Percentiles rank a stretch among this genome's conserved stretches.
Evolutionary conservation across 2,113 vertebrate species (phyloP).

Genomic region (Megaceryle torquata): DNA sequence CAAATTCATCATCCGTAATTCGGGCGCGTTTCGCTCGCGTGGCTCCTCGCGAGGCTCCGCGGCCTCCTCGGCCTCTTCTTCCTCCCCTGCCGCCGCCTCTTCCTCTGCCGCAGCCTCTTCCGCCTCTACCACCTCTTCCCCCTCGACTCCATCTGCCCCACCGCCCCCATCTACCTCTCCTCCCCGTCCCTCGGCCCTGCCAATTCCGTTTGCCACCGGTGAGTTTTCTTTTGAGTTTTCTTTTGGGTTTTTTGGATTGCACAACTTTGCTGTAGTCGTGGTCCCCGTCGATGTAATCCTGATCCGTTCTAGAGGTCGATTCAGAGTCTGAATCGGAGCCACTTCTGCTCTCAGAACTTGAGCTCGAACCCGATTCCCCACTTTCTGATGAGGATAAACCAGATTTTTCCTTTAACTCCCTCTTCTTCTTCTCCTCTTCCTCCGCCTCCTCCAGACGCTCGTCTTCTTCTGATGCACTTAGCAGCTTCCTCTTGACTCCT

Average conservation of each 20-base stretch:
- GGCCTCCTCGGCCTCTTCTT: constrained; percentile 71
- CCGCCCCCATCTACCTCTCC: constrained; percentile 70
- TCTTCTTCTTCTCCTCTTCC: constrained; percentile 63
- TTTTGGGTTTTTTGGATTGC: constrained; percentile 75
- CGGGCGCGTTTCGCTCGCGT: constrained; percentile 74
- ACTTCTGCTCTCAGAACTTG: constrained; percentile 79
- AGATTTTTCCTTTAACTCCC: constrained; percentile 69
- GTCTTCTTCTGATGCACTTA: constrained; percentile 76
- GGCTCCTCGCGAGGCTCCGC: constrained; percentile 72
- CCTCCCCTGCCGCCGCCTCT: constrained; percentile 64
- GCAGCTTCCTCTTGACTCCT: constrained; percentile 71
- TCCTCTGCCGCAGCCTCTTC: constrained; percentile 73
- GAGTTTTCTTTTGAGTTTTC: constrained; percentile 76
- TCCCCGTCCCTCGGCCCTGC: constrained; percentile 71
- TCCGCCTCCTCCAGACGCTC: constrained; percentile 52
- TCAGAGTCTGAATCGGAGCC: constrained; percentile 80
- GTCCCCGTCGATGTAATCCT: constrained; percentile 91
- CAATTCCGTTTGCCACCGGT: constrained; percentile 71
- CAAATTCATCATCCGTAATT: constrained; percentile 75
- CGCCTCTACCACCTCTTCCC: constrained; percentile 67
- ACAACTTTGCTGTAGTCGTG: constrained; percentile 97
- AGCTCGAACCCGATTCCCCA: constrained; percentile 83
- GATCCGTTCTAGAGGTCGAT: constrained; percentile 84
- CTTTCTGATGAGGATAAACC: constrained; percentile 81
- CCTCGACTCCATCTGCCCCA: constrained; percentile 76